Conservation (phyloP, 2,888 invertebrate species). For the Gerosis bhagava region DNA sequence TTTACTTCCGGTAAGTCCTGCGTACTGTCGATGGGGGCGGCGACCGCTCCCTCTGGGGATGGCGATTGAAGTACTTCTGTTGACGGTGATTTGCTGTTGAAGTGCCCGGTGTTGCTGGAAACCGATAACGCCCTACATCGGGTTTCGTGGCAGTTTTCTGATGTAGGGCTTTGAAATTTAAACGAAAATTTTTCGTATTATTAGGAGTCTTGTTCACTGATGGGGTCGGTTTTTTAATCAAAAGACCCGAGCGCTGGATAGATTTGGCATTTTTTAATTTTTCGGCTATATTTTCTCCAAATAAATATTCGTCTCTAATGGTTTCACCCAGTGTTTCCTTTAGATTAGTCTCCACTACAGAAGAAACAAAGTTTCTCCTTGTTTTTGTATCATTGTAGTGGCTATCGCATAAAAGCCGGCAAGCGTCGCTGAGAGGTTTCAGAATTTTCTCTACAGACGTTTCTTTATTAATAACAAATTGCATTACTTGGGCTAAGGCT, state of each 20-base stretch:
- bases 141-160: background rate
- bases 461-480: constrained; percentile 6
- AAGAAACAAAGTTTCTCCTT: constrained; percentile 27
- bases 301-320: constrained; percentile 32
- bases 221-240: constrained; percentile 8
- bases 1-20: background rate
- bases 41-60: too few relatives aligned
- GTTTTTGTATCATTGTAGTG: constrained; percentile 22
- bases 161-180: background rate
- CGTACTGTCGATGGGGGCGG: too few relatives aligned
- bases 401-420: constrained; percentile 25
- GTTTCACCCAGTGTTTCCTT: constrained; percentile 24
- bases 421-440: constrained; percentile 20
- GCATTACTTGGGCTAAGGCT: constrained; percentile 18
- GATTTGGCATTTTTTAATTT: constrained; percentile 29
- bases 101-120: too few relatives aligned
- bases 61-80: too few relatives aligned
- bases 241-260: constrained; percentile 10
- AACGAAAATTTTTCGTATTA: too few relatives aligned
- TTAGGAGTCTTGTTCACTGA: too few relatives aligned
- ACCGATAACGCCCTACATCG: background rate
- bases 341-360: constrained; percentile 31
- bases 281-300: constrained; percentile 27
- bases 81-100: too few relatives aligned
- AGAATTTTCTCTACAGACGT: constrained; percentile 4